Evolutionary conservation across 2,888 invertebrate genomes (phyloP).

Genomic region (Amaurobius ferox): DNA sequence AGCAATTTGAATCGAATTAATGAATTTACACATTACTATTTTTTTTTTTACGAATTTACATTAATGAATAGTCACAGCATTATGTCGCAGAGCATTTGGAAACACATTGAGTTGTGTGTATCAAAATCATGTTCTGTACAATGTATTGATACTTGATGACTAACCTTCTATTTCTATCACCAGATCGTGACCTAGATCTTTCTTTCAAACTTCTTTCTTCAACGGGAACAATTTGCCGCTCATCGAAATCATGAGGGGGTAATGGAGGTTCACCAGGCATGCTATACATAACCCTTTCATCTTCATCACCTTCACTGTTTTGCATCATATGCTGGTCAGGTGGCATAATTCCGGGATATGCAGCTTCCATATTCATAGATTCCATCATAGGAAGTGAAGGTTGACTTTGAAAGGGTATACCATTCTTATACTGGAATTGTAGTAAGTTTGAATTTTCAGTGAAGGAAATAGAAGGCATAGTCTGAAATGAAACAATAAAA

Average conservation of each 20-base stretch:
- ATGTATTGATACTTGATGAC: background rate
- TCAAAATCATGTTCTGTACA: too few species aligned
- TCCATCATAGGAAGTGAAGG: slow-evolving; percentile 41
- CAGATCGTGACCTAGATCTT: slow-evolving; percentile 73
- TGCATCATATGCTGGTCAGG: slow-evolving; percentile 18
- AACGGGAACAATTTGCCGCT: slow-evolving; percentile 30
- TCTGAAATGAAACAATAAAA: slow-evolving; percentile 19
- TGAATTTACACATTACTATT: too few species aligned
- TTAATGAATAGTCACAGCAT: too few species aligned
- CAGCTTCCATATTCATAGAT: slow-evolving; percentile 1
- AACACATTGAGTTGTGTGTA: too few species aligned
- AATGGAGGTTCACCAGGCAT: slow-evolving; percentile 69
- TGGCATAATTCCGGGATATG: slow-evolving; percentile 11
- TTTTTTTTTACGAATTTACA: too few species aligned
- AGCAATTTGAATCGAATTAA: too few species aligned
- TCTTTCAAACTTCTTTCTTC: slow-evolving; percentile 54
- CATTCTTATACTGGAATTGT: slow-evolving; percentile 29
- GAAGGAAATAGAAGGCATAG: slow-evolving; percentile 35
- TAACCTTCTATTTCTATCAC: slow-evolving; percentile 73
- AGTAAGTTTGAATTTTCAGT: slow-evolving; percentile 28
- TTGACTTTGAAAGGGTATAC: slow-evolving; percentile 34
- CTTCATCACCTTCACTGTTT: slow-evolving; percentile 40
- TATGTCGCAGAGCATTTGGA: too few species aligned
- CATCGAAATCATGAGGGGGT: slow-evolving; percentile 72
- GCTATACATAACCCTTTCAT: slow-evolving; percentile 61